Conservation (phyloP, 2,888 invertebrate genomes). For the Buathra laborator region DNA sequence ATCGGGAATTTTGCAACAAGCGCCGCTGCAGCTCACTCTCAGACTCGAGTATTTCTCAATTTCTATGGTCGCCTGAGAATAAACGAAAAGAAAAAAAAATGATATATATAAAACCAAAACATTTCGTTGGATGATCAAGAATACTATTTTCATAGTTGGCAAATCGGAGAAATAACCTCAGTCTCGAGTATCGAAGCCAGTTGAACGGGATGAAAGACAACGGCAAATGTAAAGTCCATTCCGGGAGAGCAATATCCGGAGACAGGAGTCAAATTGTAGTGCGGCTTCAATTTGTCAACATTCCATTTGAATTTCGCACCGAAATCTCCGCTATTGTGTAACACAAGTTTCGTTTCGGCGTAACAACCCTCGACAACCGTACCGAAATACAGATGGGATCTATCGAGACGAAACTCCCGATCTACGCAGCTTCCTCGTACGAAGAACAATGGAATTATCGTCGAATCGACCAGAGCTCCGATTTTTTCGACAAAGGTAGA, state of each 20-base stretch:
- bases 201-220: slow-evolving; percentile 87
- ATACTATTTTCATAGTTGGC: background rate
- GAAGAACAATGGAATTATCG: slow-evolving; percentile 86
- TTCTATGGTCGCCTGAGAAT: slow-evolving; percentile 86
- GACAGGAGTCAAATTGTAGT: slow-evolving; percentile 88
- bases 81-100: slow-evolving; percentile 21
- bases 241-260: slow-evolving; percentile 89
- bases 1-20: slow-evolving; percentile 88
- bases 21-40: slow-evolving; percentile 88
- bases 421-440: slow-evolving; percentile 86
- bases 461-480: slow-evolving; percentile 85
- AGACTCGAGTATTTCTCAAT: slow-evolving; percentile 88
- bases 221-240: slow-evolving; percentile 88
- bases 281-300: slow-evolving; percentile 83
- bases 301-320: slow-evolving; percentile 87
- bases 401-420: slow-evolving; percentile 86
- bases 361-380: slow-evolving; percentile 86
- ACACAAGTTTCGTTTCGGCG: slow-evolving; percentile 84
- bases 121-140: background rate
- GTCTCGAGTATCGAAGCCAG: slow-evolving; percentile 82
- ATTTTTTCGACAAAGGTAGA: slow-evolving; percentile 85
- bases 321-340: slow-evolving; percentile 87
- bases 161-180: slow-evolving; percentile 77
- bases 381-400: slow-evolving; percentile 86
- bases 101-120: slow-evolving; percentile 22